These are phyloP conservation scores for Papilio aristodemus DNA, from an alignment of 1,140 invertebrate species.

Conservation along the genomic window DNA sequence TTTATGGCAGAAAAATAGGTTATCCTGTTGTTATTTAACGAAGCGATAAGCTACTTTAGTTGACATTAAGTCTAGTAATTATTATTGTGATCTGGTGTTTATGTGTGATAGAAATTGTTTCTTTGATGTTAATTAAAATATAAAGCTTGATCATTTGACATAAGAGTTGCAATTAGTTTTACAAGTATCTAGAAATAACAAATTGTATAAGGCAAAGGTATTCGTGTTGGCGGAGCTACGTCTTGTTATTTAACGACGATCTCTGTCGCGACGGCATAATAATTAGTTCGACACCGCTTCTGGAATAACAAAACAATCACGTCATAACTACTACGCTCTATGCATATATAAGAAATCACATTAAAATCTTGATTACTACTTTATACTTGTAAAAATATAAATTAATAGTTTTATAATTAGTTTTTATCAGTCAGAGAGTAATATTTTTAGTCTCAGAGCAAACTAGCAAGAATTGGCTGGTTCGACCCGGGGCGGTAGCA, in stretches of 20 bases:
- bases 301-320: slow-evolving; percentile 28
- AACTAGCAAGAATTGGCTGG: too few species aligned
- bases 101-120: too few species aligned
- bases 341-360: background rate
- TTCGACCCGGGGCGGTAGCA: too few species aligned
- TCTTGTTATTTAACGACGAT: slow-evolving; percentile 32
- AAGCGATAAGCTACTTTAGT: too few species aligned
- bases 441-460: too few species aligned
- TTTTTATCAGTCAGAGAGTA: too few species aligned
- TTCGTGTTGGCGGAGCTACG: slow-evolving; percentile 28
- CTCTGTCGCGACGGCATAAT: slow-evolving; percentile 31
- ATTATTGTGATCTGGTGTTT: too few species aligned
- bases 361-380: background rate
- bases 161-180: background rate
- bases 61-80: too few species aligned
- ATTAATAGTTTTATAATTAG: background rate
- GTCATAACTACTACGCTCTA: background rate
- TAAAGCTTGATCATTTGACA: background rate
- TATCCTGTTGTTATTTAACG: too few species aligned
- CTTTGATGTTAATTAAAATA: too few species aligned
- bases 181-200: slow-evolving; percentile 26
- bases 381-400: background rate
- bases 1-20: too few species aligned
- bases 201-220: slow-evolving; percentile 27
- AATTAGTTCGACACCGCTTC: slow-evolving; percentile 22